Percentiles rank a stretch among this genome's conserved stretches.
Conservation (phyloP, 2,888 invertebrate species). For the Octodonta nipae region DNA sequence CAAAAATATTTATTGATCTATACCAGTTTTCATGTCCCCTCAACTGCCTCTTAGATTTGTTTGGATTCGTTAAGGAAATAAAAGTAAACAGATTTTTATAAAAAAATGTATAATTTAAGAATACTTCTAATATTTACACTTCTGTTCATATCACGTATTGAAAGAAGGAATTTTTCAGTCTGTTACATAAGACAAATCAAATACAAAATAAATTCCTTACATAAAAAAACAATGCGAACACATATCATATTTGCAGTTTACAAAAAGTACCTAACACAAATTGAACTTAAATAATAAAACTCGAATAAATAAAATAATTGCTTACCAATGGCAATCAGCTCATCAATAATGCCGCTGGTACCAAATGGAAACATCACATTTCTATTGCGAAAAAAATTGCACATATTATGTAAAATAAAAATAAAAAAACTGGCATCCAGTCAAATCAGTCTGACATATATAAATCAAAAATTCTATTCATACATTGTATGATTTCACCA, state of each 20-base stretch:
- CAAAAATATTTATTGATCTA: no score
- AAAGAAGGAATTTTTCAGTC: conserved; percentile 14
- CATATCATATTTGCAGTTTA: conserved; percentile 8
- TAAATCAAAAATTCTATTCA: conserved; percentile 6
- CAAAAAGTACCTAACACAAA: conserved; percentile 8
- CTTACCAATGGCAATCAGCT: conserved; percentile 9
- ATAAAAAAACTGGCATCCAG: conserved; percentile 13
- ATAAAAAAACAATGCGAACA: conserved; percentile 7
- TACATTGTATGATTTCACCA: not conserved
- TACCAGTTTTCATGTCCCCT: no score
- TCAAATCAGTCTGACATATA: no score
- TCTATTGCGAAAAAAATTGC: conserved; percentile 29
- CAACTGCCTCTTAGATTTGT: no score
- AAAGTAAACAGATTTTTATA: no score
- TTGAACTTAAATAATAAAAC: conserved; percentile 5
- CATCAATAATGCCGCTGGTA: conserved; percentile 7
- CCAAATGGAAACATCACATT: conserved; percentile 24
- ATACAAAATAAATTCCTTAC: conserved; percentile 5
- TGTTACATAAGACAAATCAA: conserved; percentile 15
- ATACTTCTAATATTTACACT: no score
- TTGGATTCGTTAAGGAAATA: no score
- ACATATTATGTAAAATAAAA: conserved; percentile 25
- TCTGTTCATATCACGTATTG: no score
- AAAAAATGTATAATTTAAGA: no score
- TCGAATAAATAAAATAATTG: conserved; percentile 16